Percentiles rank a stretch among this genome's conserved stretches.
Conservation (phyloP, 2,797 vertebrate genomes). For the Spinus olivaceus region DNA sequence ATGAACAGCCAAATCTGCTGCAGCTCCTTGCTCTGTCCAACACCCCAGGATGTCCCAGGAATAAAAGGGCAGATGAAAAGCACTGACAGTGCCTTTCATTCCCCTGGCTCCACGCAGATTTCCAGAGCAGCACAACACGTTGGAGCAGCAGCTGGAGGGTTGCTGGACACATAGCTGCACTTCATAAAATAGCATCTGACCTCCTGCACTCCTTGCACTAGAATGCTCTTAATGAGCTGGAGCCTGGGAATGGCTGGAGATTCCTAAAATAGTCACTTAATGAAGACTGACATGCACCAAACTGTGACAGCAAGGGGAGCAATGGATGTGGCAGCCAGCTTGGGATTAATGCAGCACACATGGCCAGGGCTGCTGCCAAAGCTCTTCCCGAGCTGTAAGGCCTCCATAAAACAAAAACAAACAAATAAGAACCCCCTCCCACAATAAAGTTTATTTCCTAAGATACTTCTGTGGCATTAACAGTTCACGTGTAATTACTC, state of each 20-base stretch:
- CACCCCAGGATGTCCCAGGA: neutral
- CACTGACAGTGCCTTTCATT: neutral
- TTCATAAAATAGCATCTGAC: conserved; percentile 54
- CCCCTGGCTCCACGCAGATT: neutral
- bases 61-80: neutral
- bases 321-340: conserved; percentile 32
- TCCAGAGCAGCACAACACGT: neutral
- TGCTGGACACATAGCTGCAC: conserved; percentile 61
- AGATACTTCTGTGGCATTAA: neutral
- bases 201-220: conserved; percentile 31
- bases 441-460: neutral
- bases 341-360: conserved; percentile 14
- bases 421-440: neutral
- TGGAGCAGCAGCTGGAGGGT: conserved; percentile 44
- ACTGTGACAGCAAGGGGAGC: conserved; percentile 15
- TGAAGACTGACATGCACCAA: conserved; percentile 59
- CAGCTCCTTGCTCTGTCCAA: neutral
- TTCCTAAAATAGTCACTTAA: conserved; percentile 54
- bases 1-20: neutral
- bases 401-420: neutral
- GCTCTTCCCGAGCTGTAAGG: neutral
- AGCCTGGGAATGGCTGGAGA: conserved; percentile 23
- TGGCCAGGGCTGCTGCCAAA: neutral
- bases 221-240: conserved; percentile 54
- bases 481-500: neutral